Base-by-base conservation (phyloP, 2,113 vertebrate genomes). In the Caranx ignobilis region DNA sequence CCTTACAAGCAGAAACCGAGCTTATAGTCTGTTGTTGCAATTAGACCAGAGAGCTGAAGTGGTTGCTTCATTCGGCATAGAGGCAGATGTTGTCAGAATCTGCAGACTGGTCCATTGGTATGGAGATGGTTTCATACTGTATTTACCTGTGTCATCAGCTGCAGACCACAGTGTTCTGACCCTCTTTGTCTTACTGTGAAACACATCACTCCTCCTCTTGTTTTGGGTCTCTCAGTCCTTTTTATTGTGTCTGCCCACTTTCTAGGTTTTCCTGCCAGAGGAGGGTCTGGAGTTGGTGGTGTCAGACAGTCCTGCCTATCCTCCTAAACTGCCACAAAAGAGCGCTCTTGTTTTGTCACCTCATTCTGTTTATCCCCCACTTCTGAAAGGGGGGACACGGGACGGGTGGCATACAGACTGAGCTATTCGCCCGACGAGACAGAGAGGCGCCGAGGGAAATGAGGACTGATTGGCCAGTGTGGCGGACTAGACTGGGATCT, bases 371-470 rank as follows among this genome's bases (percentile, higher is more conserved):
- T 55, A 55, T 88, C 47, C 74, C 78, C 41, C 6, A 60, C 31
- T 75, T 77, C 75, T 79, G 74, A 71, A 75, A 52, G 62, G 70
- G 63, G 50, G 62, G 45, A 59, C 50, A 62, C 0, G 11, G 19
- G 69, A 37, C 8, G 61, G 74, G 66, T 55, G 79, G 73, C 21
- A 8, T 18, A 31, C 68, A 83, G 75, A 60, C 77, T 15, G 71
- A 84, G 62, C 86, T 72, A 71, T 77, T 91, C 26, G 63, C 32
- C 62, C 19, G 26, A 70, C 43, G 89, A 88, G 88, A 91, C 93
- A 89, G 69, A 63, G 86, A 59, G 90, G 86, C 78, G 85, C 90
- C 91, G 71, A 54, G 65, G 83, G 79, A 74, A 85, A 79, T 11
- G 48, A 64, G 71, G 59, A 81, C 63, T n/a, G 32, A 85, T 79